Base-by-base conservation (phyloP, 2,888 invertebrate genomes). In the Panzeria rudis region DNA sequence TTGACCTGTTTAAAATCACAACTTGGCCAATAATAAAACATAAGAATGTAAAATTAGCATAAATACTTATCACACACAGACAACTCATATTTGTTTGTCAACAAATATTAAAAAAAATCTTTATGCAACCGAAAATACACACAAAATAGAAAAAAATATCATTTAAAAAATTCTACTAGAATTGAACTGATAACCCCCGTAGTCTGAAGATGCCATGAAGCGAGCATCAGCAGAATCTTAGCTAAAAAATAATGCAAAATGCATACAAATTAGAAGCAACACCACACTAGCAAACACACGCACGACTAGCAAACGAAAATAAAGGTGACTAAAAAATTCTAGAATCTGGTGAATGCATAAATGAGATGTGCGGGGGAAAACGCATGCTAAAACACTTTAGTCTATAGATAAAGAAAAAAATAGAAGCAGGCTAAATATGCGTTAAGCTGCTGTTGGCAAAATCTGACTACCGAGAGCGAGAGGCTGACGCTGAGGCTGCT, bases 361-460 rank as follows among this genome's bases (percentile, higher is more conserved):
- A 9, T 20, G 13, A 50, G 50, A 2, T 52, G 32, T 23, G 17
- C 6, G 17, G 20, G 11, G 2, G 20, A 15, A 23, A 61, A 73
- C 32, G 75, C 41, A 75, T 25, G 25, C 25, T 75, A 15, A 38
- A 2, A 7, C 25, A 25, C 15, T 25, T 11, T 4, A 32, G 15
- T 9, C n/a, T 20, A 15, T n/a, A 44, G 56, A 66, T 68, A 59
- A 68, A 11, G 17, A 23, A n/a, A 25, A 52, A 32, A 2, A 59
- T 20, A 72, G 32, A 64, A 79, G 72, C 54, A 47, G 69, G 47
- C 61, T 69, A 38, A 54, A 71, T 62, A 64, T 59, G 54, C 64
- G 64, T 80, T 62, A 25, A 50, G 71, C 82, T 77, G 82, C 76
- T 71, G 77, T 77, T 77, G 71, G 71, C 76, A 17, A 69, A 78